Conservation (phyloP, 2,797 vertebrate genomes). For the Coregonus ussuriensis region DNA sequence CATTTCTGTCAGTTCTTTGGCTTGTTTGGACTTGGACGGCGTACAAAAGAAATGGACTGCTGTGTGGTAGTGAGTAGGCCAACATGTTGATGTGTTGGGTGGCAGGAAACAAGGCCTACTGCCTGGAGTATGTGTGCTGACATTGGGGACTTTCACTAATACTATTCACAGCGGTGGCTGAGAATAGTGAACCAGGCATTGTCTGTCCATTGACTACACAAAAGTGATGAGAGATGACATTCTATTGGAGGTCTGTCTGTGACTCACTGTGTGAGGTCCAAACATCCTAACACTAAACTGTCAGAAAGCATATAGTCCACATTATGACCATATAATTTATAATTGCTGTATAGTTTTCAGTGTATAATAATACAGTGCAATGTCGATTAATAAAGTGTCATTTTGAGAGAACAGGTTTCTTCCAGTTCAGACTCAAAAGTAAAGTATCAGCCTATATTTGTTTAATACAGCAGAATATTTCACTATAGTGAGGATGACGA, state of each 20-base stretch:
- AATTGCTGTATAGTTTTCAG: neutral
- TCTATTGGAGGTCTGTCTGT: neutral
- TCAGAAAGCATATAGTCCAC: conserved; percentile 18
- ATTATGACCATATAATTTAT: neutral
- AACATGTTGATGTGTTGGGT: conserved; percentile 27
- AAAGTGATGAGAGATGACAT: conserved; percentile 18
- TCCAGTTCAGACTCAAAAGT: neutral
- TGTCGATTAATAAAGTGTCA: neutral
- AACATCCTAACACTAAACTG: conserved; percentile 6
- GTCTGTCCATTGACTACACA: conserved; percentile 31
- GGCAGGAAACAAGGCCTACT: neutral
- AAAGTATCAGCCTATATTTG: neutral
- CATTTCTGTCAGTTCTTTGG: conserved; percentile 51
- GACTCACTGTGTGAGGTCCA: conserved; percentile 11
- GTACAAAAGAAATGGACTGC: conserved; percentile 54
- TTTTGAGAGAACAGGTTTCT: neutral
- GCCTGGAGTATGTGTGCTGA: conserved; percentile 25
- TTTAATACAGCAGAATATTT: neutral
- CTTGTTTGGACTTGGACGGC: conserved; percentile 36
- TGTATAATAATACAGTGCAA: neutral
- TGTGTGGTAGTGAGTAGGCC: conserved; percentile 37
- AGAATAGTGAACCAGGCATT: conserved; percentile 26
- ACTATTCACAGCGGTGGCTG: conserved; percentile 10
- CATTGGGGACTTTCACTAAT: conserved; percentile 23
- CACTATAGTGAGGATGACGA: neutral